Evolutionary conservation across 2,797 vertebrate species (phyloP).

Genomic region (Halcyon smyrnensis): DNA sequence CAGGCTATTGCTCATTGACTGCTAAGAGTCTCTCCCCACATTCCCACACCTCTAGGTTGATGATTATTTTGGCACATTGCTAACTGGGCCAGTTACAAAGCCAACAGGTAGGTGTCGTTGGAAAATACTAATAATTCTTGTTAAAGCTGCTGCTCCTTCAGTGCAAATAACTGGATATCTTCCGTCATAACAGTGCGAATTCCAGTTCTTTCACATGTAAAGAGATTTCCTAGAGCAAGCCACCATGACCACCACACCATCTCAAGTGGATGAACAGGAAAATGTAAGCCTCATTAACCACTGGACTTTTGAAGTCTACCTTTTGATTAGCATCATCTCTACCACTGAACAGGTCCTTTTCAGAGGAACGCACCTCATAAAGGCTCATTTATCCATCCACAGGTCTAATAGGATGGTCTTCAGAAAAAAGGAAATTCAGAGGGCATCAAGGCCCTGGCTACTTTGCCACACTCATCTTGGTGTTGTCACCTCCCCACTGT

Average conservation of each 20-base stretch:
- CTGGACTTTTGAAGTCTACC: background rate
- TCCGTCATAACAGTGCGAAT: background rate
- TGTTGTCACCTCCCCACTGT: background rate
- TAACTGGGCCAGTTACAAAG: background rate
- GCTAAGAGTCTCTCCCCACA: background rate
- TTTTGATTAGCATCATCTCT: background rate
- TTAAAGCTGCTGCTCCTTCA: background rate
- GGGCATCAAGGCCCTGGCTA: background rate
- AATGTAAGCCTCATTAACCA: background rate
- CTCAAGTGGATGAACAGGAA: background rate
- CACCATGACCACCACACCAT: background rate
- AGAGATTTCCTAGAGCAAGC: background rate
- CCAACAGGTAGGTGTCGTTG: background rate
- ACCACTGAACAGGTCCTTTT: background rate
- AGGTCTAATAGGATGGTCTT: background rate
- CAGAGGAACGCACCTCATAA: background rate
- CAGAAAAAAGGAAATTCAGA: background rate
- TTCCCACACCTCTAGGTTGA: background rate
- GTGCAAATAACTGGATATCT: background rate
- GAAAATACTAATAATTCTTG: conserved; percentile 1
- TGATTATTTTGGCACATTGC: background rate
- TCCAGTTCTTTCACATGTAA: background rate
- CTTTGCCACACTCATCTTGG: fast-evolving
- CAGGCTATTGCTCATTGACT: background rate
- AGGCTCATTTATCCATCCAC: background rate